These are phyloP conservation scores for Enteromius treurensis DNA, from an alignment of 2,797 vertebrate species.

Conservation along the genomic window DNA sequence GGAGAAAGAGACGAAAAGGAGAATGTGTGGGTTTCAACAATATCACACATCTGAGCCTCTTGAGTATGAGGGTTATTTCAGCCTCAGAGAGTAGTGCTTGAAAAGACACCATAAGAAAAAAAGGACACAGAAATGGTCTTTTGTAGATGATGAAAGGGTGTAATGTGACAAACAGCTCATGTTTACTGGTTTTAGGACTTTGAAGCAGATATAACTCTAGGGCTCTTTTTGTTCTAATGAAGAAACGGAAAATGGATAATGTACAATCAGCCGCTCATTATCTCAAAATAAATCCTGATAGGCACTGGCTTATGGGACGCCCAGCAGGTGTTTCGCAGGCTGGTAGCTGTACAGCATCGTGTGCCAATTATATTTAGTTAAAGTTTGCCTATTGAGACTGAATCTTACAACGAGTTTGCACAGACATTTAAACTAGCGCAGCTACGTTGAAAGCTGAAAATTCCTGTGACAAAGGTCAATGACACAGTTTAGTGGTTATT, in stretches of 20 bases:
- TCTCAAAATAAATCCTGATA: conserved; percentile 9
- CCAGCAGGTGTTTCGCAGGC: neutral
- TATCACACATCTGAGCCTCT: conserved; percentile 38
- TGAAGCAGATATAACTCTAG: neutral
- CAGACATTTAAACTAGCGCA: neutral
- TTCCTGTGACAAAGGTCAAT: neutral
- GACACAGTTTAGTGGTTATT: neutral
- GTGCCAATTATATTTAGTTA: neutral
- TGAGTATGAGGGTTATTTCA: conserved; percentile 15
- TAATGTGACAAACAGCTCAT: conserved; percentile 9
- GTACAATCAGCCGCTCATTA: neutral
- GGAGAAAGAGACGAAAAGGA: conserved; percentile 2
- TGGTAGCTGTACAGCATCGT: neutral
- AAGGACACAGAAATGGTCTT: neutral
- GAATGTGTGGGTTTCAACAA: conserved; percentile 29
- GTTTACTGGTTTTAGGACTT: conserved; percentile 9
- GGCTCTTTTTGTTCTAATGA: conserved; percentile 9
- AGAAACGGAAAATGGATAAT: neutral
- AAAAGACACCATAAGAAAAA: conserved; percentile 9
- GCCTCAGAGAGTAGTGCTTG: conserved; percentile 19
- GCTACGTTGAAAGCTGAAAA: neutral
- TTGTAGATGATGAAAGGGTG: conserved; percentile 30
- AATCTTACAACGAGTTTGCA: neutral
- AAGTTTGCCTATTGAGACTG: neutral
- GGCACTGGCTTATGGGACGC: neutral